Evolutionary conservation across 2,113 vertebrate genomes (phyloP).

Genomic region (Dicerorhinus sumatrensis): DNA sequence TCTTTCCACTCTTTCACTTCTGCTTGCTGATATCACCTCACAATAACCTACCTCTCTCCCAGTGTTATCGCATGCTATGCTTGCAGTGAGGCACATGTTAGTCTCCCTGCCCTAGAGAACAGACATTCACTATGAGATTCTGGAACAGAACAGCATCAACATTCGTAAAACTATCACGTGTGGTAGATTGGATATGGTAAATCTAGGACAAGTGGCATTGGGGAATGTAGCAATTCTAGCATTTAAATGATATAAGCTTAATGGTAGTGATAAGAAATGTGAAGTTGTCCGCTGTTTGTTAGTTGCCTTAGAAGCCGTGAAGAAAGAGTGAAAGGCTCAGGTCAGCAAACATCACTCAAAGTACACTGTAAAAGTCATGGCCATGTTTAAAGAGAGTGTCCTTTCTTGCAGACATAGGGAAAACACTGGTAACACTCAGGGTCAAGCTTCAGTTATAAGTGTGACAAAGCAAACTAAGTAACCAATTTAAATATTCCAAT

Average conservation of each 20-base stretch:
- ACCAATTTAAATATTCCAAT: background rate
- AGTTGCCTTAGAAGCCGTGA: background rate
- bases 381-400: background rate
- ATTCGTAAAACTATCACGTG: background rate
- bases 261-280: background rate
- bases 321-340: background rate
- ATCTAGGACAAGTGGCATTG: background rate
- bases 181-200: background rate
- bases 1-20: background rate
- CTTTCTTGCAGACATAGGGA: background rate
- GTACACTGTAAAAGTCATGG: background rate
- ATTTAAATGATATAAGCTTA: background rate
- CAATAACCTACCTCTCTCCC: background rate
- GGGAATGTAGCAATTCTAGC: background rate
- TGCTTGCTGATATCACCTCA: background rate
- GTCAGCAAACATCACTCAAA: background rate
- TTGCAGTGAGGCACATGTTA: background rate
- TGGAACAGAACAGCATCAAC: background rate
- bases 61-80: background rate
- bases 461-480: background rate
- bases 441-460: background rate
- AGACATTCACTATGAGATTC: background rate
- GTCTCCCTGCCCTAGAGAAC: background rate
- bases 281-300: background rate
- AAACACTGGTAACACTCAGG: background rate